Conservation (phyloP, 1,140 invertebrate genomes). For the Papilio xuthus region DNA sequence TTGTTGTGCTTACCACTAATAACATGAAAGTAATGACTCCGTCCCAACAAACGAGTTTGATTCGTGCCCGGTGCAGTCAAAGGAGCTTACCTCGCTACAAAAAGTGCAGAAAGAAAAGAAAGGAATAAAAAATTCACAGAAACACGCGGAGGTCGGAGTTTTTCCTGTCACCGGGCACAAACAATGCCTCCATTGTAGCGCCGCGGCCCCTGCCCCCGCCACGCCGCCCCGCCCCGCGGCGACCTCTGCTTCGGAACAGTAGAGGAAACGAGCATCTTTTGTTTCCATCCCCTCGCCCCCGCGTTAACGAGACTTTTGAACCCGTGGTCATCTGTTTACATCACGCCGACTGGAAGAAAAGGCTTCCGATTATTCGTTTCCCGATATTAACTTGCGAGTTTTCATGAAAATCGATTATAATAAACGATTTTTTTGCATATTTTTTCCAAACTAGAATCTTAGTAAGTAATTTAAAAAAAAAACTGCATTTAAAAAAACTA, state of each 20-base stretch:
- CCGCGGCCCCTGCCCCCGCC: slow-evolving; percentile 41
- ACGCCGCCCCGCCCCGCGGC: slow-evolving; percentile 43
- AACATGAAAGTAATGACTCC: slow-evolving; percentile 39
- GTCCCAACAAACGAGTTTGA: slow-evolving; percentile 71
- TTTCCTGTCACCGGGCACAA: slow-evolving; percentile 81
- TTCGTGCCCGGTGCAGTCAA: slow-evolving; percentile 68
- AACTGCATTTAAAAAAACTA: slow-evolving; percentile 16
- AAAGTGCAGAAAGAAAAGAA: slow-evolving; percentile 66
- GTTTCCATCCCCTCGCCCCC: slow-evolving; percentile 66
- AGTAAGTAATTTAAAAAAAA: not conserved
- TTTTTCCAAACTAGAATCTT: not conserved
- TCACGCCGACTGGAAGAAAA: slow-evolving; percentile 63
- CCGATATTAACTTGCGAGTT: slow-evolving; percentile 37
- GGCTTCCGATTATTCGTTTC: slow-evolving; percentile 58
- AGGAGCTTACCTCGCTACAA: slow-evolving; percentile 68
- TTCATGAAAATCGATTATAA: not conserved
- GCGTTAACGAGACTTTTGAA: slow-evolving; percentile 72
- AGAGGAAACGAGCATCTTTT: slow-evolving; percentile 80
- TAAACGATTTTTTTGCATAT: not conserved
- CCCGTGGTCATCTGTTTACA: slow-evolving; percentile 79
- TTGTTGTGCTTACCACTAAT: slow-evolving; percentile 11
- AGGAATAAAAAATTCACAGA: slow-evolving; percentile 80
- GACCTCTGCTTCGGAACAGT: slow-evolving; percentile 53
- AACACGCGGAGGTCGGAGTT: slow-evolving; percentile 80
- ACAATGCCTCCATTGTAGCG: slow-evolving; percentile 77